Evolutionary conservation across 30 jellyfish, hydroid and myxozoan genomes (phyloP).

Genomic region (Chrysaora quinquecirrha): DNA sequence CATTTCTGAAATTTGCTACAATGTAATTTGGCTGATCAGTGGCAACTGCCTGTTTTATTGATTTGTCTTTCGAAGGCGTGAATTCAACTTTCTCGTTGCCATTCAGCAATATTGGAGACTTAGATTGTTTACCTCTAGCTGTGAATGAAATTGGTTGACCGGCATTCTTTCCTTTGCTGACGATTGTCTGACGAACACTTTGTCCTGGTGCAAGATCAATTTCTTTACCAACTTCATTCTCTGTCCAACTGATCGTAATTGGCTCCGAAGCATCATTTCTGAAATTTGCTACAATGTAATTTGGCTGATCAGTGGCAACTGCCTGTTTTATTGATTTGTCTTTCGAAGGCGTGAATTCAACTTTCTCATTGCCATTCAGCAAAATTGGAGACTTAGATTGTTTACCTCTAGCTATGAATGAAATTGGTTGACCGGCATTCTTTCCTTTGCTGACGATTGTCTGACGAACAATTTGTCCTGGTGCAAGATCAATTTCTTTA

Average conservation of each 20-base stretch:
- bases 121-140: not conserved
- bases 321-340: not conserved
- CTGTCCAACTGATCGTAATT: slow-evolving; percentile 35
- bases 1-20: slow-evolving; percentile 31
- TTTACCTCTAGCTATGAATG: slow-evolving; percentile 27
- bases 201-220: slow-evolving; percentile 5
- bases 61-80: not conserved
- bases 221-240: slow-evolving; percentile 21
- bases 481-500: slow-evolving; percentile 2
- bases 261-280: slow-evolving; percentile 42
- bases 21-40: slow-evolving; percentile 17
- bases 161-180: not conserved
- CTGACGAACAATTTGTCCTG: not conserved
- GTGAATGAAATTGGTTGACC: not conserved
- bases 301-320: slow-evolving; percentile 6
- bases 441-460: not conserved
- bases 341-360: not conserved
- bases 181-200: not conserved
- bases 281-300: slow-evolving; percentile 1
- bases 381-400: not conserved
- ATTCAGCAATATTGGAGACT: not conserved
- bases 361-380: slow-evolving; percentile 16
- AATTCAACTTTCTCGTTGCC: not conserved
- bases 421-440: slow-evolving; percentile 15
- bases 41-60: slow-evolving; percentile 3